Conservation (phyloP, 2,113 vertebrate species). For the Amia ocellicauda region DNA sequence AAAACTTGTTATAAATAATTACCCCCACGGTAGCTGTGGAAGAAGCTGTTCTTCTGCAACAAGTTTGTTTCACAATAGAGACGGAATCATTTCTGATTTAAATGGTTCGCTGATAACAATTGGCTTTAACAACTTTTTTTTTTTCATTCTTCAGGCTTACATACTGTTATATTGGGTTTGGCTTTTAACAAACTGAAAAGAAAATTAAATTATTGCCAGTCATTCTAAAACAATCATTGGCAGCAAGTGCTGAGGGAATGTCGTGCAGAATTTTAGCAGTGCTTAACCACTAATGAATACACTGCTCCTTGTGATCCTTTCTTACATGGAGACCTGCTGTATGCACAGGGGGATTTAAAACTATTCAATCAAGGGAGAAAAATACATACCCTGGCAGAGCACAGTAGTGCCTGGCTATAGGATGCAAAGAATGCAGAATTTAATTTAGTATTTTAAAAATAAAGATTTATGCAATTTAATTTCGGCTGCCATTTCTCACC, state of each 20-base stretch:
- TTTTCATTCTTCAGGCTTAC: neutral
- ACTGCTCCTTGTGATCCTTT: too few relatives aligned
- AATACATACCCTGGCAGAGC: neutral
- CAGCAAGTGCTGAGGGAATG: neutral
- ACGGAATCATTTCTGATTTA: too few relatives aligned
- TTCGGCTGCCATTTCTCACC: neutral
- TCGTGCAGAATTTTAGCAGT: neutral
- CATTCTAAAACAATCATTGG: neutral
- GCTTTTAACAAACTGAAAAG: neutral
- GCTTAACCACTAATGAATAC: neutral
- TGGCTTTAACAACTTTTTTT: neutral
- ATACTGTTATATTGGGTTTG: neutral
- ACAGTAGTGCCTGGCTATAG: neutral
- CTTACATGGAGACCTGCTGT: too few relatives aligned
- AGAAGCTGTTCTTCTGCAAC: constrained; percentile 2
- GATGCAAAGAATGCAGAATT: neutral
- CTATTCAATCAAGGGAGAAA: neutral
- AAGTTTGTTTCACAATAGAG: constrained; percentile 4
- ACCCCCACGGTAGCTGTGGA: constrained; percentile 25
- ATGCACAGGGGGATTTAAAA: neutral
- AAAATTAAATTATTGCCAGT: neutral
- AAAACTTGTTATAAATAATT: constrained; percentile 32
- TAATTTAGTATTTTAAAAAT: neutral
- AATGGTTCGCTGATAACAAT: neutral
- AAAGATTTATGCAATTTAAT: neutral